Evolutionary conservation across 2,797 vertebrate species (phyloP), one percentile per base, ranked within the genome.

Genomic region (Rallus crepitans): DNA sequence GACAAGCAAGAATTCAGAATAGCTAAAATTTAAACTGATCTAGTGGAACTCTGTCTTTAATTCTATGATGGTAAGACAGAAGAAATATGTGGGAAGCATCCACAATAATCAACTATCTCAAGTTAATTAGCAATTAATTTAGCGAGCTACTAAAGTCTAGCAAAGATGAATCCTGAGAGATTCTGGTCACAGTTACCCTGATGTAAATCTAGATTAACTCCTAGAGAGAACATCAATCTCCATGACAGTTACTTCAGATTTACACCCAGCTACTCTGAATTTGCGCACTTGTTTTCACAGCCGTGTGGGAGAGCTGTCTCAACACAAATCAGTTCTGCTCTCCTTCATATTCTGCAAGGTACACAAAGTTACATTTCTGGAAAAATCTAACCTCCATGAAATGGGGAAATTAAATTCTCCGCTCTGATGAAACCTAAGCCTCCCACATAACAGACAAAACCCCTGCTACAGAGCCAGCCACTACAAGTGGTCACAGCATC

Each of bases 51-150:
- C 76, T 76, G 6, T 42, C 81, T 92, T 89, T 89, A 89, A 90
- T 90, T 71, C 73, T 71, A 7, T 73, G n/a, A 61, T 35, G 59
- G 27, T 76, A 92, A 87, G 70, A 53, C 35, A 73, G 65, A 90
- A 95, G 69, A 89, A 89, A 47, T 84, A 94, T 71, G 93, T 93
- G 64, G 93, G 95, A 91, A 88, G 87, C 59, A 91, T 76, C 66
- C 77, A 87, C 82, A 95, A 79, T 89, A 90, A 94, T 64, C 82
- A 95, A 93, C 80, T 24, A 82, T 33, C 80, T 84, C 66, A 40
- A 94, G 72, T 84, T 94, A 94, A 97, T 96, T 89, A 94, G 87
- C 96, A 91, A 95, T 96, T 95, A 97, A 95, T 96, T 94, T 94
- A 79, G 89, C 42, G 63, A 94, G 60, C 42, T 82, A 84, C 82